Percentiles rank a stretch among this genome's conserved stretches.
phyloP scores from a whole-genome alignment of 2,797 vertebrate species.

The Microtus obscurus region DNA sequence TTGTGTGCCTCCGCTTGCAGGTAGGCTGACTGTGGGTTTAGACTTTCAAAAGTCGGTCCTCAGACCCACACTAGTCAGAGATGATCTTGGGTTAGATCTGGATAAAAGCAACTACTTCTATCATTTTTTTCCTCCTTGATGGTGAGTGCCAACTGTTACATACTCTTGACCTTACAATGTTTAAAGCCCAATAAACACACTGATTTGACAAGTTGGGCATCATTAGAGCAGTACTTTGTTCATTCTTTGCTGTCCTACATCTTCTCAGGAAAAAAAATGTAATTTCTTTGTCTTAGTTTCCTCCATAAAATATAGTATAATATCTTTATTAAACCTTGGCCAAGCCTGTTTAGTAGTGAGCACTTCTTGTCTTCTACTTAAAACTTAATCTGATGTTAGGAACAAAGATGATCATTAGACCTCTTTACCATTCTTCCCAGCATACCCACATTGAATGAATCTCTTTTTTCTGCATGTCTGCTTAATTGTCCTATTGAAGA shows the following conservation, averaged over 20 bases:
- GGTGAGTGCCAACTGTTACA: not conserved
- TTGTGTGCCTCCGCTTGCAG: not conserved
- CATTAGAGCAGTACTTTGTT: too few species aligned
- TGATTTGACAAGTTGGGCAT: too few species aligned
- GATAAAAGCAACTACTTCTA: not conserved
- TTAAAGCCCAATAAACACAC: not conserved
- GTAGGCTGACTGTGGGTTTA: not conserved
- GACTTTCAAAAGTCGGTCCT: not conserved
- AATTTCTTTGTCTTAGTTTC: too few species aligned
- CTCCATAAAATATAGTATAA: too few species aligned
- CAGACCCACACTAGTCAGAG: not conserved
- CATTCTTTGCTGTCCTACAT: too few species aligned
- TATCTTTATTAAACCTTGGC: not conserved
- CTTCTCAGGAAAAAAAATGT: too few species aligned
- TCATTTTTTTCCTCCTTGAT: not conserved
- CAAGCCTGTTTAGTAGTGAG: not conserved
- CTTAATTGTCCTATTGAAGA: not conserved
- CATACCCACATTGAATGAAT: not conserved
- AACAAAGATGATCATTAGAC: not conserved
- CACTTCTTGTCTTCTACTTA: not conserved
- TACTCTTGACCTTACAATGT: not conserved
- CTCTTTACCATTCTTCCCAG: not conserved
- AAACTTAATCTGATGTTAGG: not conserved
- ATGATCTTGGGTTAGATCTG: not conserved
- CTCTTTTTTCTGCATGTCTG: not conserved